Evolutionary conservation across 2,888 invertebrate genomes (phyloP), one percentile per base, ranked within the genome.

Genomic region (Callinectes sapidus): DNA sequence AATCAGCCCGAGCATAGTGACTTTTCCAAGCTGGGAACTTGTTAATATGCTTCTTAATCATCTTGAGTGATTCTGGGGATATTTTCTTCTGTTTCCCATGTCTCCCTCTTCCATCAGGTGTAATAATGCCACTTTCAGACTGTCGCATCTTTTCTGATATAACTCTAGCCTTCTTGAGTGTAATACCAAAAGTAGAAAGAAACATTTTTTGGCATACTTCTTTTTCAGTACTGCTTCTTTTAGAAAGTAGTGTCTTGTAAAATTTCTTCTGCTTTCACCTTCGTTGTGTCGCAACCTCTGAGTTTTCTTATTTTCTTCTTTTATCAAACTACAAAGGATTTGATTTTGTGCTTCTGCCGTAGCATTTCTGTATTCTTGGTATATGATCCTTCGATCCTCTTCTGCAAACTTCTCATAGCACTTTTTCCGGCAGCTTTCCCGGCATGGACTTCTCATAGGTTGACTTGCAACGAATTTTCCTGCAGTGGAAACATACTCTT

Each of bases 271-370:
- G 71, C 71, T 71, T 42, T 81, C 48, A 28, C 81, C 42, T 86
- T 90, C 81, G 77, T 23, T 90, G 71, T 48, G 8, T 81, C 71
- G 85, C 81, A 90, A 81, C 90, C 48, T 35, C 81, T 35, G 8
- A 39, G 18, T 90, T 90, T 90, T 90, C 90, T 90, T 71, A 28
- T 48, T 81, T 90, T 48, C 90, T 90, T 71, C 42, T 28, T 28
- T 89, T 42, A 90, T 90, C 81, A 81, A 90, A 90, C 90, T 81
- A 81, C 90, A 81, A n/a, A 90, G 48, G 48, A 71, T 81, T 90
- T 90, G 48, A 54, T 81, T 90, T 71, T 90, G 77, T 90, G n/a
- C 48, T 90, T 81, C 90, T 90, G 90, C 54, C 81, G 90, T 90
- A n/a, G 90, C 90, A 81, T 81, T 42, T 90, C 90, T 71, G 55